A percentile compares a stretch with the other conserved stretches of the same genome.
phyloP scores from a whole-genome alignment of 2,797 vertebrate genomes.

The Labeo calbasu region DNA sequence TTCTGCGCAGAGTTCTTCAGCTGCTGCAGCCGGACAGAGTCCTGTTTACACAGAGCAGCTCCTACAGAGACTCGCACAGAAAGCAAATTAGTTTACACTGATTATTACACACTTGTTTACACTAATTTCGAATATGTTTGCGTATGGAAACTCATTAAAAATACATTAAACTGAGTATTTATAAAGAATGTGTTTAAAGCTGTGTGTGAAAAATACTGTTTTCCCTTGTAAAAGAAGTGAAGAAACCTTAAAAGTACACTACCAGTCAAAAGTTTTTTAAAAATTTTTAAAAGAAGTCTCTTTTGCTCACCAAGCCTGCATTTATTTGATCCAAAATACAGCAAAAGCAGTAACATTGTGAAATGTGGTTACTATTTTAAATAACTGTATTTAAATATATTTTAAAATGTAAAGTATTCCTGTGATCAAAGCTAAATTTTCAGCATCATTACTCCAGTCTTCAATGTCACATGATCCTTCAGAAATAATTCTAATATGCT shows the following conservation, averaged over 20 bases:
- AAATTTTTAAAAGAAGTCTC: no score
- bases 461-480: no score
- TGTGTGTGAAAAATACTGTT: not conserved
- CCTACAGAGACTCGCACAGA: conserved; percentile 48
- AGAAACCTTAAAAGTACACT: not conserved
- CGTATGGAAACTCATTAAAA: not conserved
- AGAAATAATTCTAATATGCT: no score
- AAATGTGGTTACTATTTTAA: no score
- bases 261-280: no score
- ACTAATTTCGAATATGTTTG: not conserved
- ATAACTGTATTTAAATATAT: no score
- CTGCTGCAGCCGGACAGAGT: conserved; percentile 46
- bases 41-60: conserved; percentile 48
- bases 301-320: no score
- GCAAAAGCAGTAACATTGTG: no score
- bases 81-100: conserved; percentile 56
- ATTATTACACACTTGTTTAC: conserved; percentile 22
- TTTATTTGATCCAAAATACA: no score
- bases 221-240: not conserved
- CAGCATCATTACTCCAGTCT: no score
- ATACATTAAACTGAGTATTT: not conserved
- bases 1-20: conserved; percentile 75
- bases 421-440: no score
- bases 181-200: not conserved
- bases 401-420: no score